These are phyloP conservation scores for Anastrepha ludens DNA, from an alignment of 1,140 invertebrate genomes.

Conservation along the genomic window DNA sequence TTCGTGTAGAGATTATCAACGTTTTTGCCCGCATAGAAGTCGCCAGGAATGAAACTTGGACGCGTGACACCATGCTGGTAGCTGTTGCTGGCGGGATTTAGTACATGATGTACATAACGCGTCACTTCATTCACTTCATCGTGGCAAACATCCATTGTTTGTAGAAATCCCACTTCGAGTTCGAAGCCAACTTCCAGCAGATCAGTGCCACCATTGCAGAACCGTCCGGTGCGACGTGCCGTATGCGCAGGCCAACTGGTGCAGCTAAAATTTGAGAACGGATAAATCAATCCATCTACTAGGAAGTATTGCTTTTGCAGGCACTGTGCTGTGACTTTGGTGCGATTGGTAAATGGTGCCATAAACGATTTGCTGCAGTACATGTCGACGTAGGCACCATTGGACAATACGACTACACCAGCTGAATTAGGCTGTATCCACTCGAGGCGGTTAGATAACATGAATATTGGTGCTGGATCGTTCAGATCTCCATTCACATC, in stretches of 20 bases:
- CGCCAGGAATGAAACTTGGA: conserved; percentile 66
- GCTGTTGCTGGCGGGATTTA: conserved; percentile 68
- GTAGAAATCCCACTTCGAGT: conserved; percentile 70
- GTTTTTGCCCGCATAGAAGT: conserved; percentile 70
- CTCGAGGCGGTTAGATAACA: conserved; percentile 62
- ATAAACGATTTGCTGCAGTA: conserved; percentile 65
- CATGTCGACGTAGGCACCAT: conserved; percentile 69
- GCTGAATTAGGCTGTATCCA: conserved; percentile 65
- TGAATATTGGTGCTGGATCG: conserved; percentile 67
- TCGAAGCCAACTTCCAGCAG: conserved; percentile 71
- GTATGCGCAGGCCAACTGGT: conserved; percentile 63
- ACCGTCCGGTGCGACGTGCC: conserved; percentile 67
- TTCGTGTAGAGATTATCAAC: conserved; percentile 70
- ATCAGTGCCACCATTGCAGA: conserved; percentile 70
- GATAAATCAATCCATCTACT: conserved; percentile 65
- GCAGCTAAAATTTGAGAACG: conserved; percentile 70
- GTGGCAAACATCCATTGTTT: conserved; percentile 74
- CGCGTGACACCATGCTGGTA: conserved; percentile 71
- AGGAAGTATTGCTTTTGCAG: conserved; percentile 67
- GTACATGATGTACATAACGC: conserved; percentile 72
- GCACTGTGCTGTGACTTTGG: conserved; percentile 66
- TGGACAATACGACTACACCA: conserved; percentile 65
- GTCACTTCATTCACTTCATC: conserved; percentile 71
- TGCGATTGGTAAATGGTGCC: conserved; percentile 62
- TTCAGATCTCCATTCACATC: conserved; percentile 67